Evolutionary conservation across 2,888 invertebrate genomes (phyloP).

Genomic region (Cetonia aurata): DNA sequence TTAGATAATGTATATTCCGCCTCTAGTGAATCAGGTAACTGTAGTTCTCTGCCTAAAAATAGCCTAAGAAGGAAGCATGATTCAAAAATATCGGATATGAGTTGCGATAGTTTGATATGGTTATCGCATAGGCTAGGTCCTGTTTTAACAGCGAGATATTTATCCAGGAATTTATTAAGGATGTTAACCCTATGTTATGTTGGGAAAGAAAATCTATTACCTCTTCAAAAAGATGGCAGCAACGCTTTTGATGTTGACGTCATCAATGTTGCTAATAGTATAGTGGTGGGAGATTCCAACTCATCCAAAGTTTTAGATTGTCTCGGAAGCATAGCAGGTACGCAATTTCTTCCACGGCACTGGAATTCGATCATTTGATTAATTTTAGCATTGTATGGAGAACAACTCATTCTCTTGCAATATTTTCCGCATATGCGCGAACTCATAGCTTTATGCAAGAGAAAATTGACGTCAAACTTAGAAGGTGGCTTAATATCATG

Average conservation of each 20-base stretch:
- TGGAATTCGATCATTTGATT: conserved; percentile 32
- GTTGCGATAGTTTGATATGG: conserved; percentile 91
- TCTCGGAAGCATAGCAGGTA: conserved; percentile 87
- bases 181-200: conserved; percentile 96
- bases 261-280: conserved; percentile 75
- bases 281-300: conserved; percentile 83
- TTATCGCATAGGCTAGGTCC: conserved; percentile 94
- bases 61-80: conserved; percentile 54
- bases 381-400: conserved; percentile 82
- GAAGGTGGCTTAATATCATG: conserved; percentile 92
- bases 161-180: conserved; percentile 91
- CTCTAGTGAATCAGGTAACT: conserved; percentile 14
- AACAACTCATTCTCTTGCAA: conserved; percentile 88
- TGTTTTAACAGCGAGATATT: conserved; percentile 89
- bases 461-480: conserved; percentile 83
- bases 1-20: conserved; percentile 56
- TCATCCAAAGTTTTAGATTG: conserved; percentile 91
- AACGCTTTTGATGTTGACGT: conserved; percentile 63
- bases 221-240: conserved; percentile 35
- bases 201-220: conserved; percentile 79
- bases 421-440: conserved; percentile 93
- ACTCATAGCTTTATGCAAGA: conserved; percentile 83
- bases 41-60: conserved; percentile 23
- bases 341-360: conserved; percentile 54
- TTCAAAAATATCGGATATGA: conserved; percentile 84